phyloP scores from a whole-genome alignment of 2,113 vertebrate species.

The Sander vitreus region DNA sequence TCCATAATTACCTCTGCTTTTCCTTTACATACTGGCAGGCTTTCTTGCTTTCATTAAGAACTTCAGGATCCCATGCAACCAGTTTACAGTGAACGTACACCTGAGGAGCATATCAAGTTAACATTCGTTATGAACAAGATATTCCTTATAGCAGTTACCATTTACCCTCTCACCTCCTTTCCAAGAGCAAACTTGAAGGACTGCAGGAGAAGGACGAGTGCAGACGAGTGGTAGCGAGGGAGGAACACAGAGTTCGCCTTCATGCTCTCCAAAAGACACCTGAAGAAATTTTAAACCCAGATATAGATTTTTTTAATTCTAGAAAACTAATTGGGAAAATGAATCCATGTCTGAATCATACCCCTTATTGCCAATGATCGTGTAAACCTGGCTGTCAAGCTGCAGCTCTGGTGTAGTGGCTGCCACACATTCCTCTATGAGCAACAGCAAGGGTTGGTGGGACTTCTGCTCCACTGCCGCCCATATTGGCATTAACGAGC shows the following conservation, averaged over 20 bases:
- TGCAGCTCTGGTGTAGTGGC: constrained; percentile 61
- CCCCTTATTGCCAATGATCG: constrained; percentile 84
- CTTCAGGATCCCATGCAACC: constrained; percentile 81
- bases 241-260: constrained; percentile 77
- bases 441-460: constrained; percentile 83
- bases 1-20: constrained; percentile 64
- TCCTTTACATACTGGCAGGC: constrained; percentile 82
- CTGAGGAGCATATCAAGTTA: constrained; percentile 61
- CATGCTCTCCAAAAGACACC: constrained; percentile 83
- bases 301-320: not conserved
- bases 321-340: not conserved
- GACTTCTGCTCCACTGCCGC: constrained; percentile 78
- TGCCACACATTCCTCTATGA: constrained; percentile 84
- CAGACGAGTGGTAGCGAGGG: constrained; percentile 72
- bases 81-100: constrained; percentile 85
- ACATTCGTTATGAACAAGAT: not conserved
- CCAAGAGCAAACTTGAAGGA: constrained; percentile 76
- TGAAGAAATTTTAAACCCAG: constrained; percentile 25
- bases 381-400: constrained; percentile 58
- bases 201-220: constrained; percentile 79
- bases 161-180: constrained; percentile 57
- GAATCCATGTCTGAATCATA: constrained; percentile 14
- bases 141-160: accelerated
- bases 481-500: constrained; percentile 82
- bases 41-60: constrained; percentile 76